These are phyloP conservation scores for Rhinolophus sinicus DNA, from an alignment of 2,113 vertebrate genomes.

Conservation along the genomic window DNA sequence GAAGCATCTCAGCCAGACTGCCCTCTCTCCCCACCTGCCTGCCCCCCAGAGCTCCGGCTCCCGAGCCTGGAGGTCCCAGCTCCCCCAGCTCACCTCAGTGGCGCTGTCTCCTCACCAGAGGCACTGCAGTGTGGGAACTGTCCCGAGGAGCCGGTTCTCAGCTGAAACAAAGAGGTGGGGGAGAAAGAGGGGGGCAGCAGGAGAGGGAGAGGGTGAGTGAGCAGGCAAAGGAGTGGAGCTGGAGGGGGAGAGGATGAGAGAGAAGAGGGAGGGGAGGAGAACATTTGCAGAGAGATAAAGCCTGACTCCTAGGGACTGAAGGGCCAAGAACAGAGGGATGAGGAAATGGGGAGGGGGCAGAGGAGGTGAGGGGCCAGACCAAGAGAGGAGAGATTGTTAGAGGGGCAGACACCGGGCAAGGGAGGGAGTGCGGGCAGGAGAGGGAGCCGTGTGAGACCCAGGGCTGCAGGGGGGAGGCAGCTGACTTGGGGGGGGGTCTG, in stretches of 20 bases:
- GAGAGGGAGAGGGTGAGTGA: slow-evolving; percentile 76
- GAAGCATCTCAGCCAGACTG: neutral
- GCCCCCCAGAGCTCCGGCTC: neutral
- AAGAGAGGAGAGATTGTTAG: neutral
- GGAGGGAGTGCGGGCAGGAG: slow-evolving; percentile 21
- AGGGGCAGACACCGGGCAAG: neutral
- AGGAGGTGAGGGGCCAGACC: neutral
- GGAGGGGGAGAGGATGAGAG: slow-evolving; percentile 54
- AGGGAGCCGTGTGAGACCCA: neutral
- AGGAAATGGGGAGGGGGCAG: slow-evolving; percentile 2
- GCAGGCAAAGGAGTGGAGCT: slow-evolving; percentile 68
- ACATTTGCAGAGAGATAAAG: slow-evolving; percentile 7
- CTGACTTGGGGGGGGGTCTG: neutral
- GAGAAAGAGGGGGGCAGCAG: slow-evolving; percentile 67
- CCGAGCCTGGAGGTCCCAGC: neutral
- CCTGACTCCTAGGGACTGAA: slow-evolving; percentile 38
- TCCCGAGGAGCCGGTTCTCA: slow-evolving; percentile 80
- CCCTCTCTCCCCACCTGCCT: neutral
- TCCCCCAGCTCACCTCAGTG: slow-evolving; percentile 74
- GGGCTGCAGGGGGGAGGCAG: neutral
- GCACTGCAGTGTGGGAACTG: slow-evolving; percentile 80
- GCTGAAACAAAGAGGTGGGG: slow-evolving; percentile 84
- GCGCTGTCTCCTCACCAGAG: slow-evolving; percentile 79
- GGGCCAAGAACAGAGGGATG: slow-evolving; percentile 50
- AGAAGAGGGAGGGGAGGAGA: slow-evolving; percentile 30